Conservation (phyloP, 2,888 invertebrate genomes). For the Malacosoma neustria region DNA sequence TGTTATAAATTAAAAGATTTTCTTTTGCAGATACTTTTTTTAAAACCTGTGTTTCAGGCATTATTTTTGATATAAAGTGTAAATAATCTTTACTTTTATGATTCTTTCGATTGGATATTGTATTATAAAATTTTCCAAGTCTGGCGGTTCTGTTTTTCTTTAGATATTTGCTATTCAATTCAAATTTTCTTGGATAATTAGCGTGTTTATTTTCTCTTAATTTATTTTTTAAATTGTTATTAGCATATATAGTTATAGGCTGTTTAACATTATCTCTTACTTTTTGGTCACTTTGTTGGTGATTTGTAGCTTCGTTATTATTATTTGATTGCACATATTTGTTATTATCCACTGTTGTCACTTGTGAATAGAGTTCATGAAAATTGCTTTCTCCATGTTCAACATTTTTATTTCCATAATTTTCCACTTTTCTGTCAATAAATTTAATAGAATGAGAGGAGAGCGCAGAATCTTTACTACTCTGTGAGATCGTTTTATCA, state of each 20-base stretch:
- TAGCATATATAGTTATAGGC: slow-evolving; percentile 21
- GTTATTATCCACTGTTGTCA: too few relatives aligned
- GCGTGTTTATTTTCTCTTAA: slow-evolving; percentile 19
- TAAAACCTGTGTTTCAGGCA: slow-evolving; percentile 26
- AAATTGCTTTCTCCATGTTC: too few relatives aligned
- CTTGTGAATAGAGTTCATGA: too few relatives aligned
- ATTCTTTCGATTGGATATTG: not conserved
- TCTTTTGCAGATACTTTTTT: slow-evolving; percentile 34
- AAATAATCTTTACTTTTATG: slow-evolving; percentile 18
- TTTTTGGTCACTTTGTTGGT: too few relatives aligned
- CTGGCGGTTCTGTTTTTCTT: not conserved
- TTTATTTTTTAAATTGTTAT: slow-evolving; percentile 14
- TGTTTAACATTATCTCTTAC: slow-evolving; percentile 3
- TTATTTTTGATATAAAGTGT: slow-evolving; percentile 22
- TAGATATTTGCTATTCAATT: slow-evolving; percentile 24
- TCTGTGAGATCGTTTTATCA: slow-evolving; percentile 19
- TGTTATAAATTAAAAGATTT: slow-evolving; percentile 33
- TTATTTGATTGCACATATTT: too few relatives aligned
- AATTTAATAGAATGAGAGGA: slow-evolving; percentile 18
- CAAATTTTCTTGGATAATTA: slow-evolving; percentile 20
- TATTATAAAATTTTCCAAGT: not conserved
- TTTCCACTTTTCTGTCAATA: slow-evolving; percentile 13
- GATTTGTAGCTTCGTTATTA: too few relatives aligned
- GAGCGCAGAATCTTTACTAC: slow-evolving; percentile 17
- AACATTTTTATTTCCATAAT: too few relatives aligned